Evolutionary conservation across 2,797 vertebrate species (phyloP).

Genomic region (Spheniscus humboldti): DNA sequence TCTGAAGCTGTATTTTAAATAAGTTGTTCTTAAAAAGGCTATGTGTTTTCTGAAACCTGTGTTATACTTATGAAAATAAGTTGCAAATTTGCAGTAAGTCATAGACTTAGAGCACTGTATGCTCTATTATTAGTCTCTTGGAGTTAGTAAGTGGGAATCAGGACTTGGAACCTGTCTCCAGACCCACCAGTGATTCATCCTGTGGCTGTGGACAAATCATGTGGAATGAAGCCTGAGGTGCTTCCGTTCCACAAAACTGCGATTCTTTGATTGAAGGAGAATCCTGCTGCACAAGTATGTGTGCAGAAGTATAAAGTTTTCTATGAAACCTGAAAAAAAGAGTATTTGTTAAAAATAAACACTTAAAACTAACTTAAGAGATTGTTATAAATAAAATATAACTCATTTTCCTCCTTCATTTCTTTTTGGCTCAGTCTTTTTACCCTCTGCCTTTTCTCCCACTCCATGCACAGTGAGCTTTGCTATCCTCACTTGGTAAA

Average conservation of each 20-base stretch:
- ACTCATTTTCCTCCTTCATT: not conserved
- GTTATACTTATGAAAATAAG: not conserved
- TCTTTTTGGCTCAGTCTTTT: not conserved
- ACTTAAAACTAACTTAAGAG: not conserved
- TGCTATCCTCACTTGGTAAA: not conserved
- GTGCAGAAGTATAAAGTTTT: not conserved
- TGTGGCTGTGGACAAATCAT: not conserved
- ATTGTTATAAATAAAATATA: not conserved
- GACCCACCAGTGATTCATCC: not conserved
- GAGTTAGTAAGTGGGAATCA: not conserved
- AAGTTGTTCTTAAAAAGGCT: not conserved
- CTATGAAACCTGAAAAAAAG: not conserved
- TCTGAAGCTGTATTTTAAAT: not conserved
- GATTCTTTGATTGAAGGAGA: not conserved
- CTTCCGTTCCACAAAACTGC: not conserved
- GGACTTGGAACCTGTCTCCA: not conserved
- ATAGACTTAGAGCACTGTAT: not conserved
- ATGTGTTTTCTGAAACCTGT: not conserved
- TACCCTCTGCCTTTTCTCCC: not conserved
- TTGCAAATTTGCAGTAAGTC: not conserved
- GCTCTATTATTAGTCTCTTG: not conserved
- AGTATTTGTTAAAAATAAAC: not conserved
- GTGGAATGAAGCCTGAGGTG: not conserved
- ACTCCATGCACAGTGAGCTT: not conserved
- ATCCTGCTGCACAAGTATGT: not conserved